These are phyloP conservation scores for Cerceris rybyensis DNA, from an alignment of 2,888 invertebrate genomes.

Conservation along the genomic window DNA sequence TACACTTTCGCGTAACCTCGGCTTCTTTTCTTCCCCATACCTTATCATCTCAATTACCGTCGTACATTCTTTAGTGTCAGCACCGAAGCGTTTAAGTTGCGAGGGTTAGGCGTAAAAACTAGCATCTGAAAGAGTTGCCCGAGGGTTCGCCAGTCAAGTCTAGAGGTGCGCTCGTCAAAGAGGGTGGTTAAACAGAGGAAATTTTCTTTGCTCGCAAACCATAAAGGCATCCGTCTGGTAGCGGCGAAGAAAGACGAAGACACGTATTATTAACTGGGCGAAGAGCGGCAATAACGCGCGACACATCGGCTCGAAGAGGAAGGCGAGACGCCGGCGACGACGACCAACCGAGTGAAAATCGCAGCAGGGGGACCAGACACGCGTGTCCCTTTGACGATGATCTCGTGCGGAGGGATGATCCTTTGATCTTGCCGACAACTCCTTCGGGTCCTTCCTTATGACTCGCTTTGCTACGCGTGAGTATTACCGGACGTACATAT, in stretches of 20 bases:
- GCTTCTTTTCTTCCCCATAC: too few relatives aligned
- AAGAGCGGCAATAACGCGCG: conserved; percentile 48
- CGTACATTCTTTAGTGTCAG: background rate
- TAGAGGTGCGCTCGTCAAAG: conserved; percentile 30
- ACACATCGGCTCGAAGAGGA: conserved; percentile 48
- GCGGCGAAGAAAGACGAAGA: conserved; percentile 34
- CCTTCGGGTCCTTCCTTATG: conserved; percentile 56
- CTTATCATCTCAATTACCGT: background rate
- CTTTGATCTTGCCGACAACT: conserved; percentile 72
- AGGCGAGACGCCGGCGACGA: conserved; percentile 51
- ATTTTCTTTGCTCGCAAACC: conserved; percentile 31
- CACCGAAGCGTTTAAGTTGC: background rate
- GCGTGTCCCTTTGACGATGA: conserved; percentile 71
- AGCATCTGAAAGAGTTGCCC: conserved; percentile 14
- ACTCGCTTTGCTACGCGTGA: conserved; percentile 48
- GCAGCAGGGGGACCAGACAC: conserved; percentile 61
- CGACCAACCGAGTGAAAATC: conserved; percentile 66
- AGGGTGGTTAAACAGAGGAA: conserved; percentile 41
- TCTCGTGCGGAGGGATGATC: conserved; percentile 70
- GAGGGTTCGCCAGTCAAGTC: conserved; percentile 9
- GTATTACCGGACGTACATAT: conserved; percentile 35
- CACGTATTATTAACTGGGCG: conserved; percentile 58
- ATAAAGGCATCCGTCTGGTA: conserved; percentile 16
- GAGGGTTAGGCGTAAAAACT: background rate
- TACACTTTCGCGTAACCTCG: too few relatives aligned